Conservation (phyloP, 2,888 invertebrate species). For the Osmoderma eremita region DNA sequence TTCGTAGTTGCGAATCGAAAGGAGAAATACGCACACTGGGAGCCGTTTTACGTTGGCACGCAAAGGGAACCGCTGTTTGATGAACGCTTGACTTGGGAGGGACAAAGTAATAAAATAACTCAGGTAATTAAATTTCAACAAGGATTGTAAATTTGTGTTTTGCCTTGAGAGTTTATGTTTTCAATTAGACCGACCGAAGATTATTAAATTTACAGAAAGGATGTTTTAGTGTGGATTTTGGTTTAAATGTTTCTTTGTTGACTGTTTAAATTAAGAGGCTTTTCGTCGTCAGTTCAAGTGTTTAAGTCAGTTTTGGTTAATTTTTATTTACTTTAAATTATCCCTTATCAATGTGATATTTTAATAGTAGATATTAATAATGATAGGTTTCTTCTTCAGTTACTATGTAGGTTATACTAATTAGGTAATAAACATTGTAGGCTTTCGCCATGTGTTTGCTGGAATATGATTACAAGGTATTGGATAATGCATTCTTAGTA, state of each 20-base stretch:
- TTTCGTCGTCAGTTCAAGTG: background rate
- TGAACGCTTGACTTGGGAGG: slow-evolving; percentile 67
- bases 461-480: slow-evolving; percentile 86
- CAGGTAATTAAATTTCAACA: slow-evolving; percentile 59
- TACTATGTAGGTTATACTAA: too few species aligned
- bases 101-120: slow-evolving; percentile 67
- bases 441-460: slow-evolving; percentile 85
- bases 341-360: too few species aligned
- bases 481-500: slow-evolving; percentile 86
- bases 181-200: background rate
- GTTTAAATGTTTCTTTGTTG: too few species aligned
- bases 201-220: background rate
- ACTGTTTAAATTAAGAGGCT: too few species aligned
- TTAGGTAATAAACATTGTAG: slow-evolving; percentile 63
- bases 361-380: too few species aligned
- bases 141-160: slow-evolving; percentile 2
- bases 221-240: too few species aligned
- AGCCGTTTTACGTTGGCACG: slow-evolving; percentile 67
- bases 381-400: too few species aligned
- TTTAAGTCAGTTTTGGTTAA: background rate
- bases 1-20: slow-evolving; percentile 62
- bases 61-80: slow-evolving; percentile 65
- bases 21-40: slow-evolving; percentile 63
- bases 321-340: background rate
- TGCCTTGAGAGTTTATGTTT: background rate